These are phyloP conservation scores for Phoebastria nigripes DNA, from an alignment of 2,797 vertebrate species.

Conservation along the genomic window DNA sequence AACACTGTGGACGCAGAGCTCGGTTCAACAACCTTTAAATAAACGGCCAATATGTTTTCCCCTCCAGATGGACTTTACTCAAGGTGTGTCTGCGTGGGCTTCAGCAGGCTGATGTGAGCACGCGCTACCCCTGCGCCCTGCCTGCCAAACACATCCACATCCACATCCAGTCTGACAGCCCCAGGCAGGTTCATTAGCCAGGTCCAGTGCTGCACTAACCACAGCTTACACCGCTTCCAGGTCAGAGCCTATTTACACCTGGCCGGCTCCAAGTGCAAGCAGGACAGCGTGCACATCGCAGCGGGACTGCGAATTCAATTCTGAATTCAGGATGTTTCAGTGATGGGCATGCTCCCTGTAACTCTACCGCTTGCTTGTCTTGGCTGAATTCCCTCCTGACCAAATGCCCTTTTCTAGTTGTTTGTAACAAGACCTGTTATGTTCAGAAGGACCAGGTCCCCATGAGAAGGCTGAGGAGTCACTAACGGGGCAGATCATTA, in stretches of 20 bases:
- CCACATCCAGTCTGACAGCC: not conserved
- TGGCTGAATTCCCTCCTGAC: not conserved
- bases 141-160: not conserved
- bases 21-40: conserved; percentile 28
- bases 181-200: not conserved
- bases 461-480: not conserved
- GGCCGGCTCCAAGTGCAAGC: not conserved
- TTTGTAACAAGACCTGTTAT: not conserved
- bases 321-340: not conserved
- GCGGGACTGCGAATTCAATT: not conserved
- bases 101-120: not conserved
- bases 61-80: not conserved
- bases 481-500: not conserved
- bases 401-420: not conserved
- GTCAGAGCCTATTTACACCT: not conserved
- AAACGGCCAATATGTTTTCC: not conserved
- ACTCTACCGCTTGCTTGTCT: not conserved
- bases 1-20: conserved; percentile 11
- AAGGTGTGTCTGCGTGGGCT: not conserved
- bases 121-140: accelerated
- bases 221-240: not conserved
- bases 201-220: not conserved
- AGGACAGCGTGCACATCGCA: accelerated
- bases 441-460: not conserved
- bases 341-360: accelerated